Conservation (phyloP, 1,140 invertebrate genomes). For the Caerostris extrusa region DNA sequence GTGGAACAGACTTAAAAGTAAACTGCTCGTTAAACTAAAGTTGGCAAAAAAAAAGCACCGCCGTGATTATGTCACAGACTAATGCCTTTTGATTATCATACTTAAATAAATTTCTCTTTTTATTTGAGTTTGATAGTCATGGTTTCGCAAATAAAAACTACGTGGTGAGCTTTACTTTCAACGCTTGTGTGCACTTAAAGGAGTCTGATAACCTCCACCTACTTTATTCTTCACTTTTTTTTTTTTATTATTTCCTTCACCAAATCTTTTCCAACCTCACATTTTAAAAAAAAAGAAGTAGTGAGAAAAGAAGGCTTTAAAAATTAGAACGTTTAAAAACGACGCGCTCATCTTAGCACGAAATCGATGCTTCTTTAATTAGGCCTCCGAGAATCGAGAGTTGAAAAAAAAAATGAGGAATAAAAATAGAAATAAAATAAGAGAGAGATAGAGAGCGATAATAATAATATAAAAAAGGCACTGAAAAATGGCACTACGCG, state of each 20-base stretch:
- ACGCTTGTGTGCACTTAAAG: slow-evolving; percentile 36
- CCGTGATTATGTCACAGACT: neutral
- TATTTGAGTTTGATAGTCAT: slow-evolving; percentile 57
- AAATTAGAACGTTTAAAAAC: slow-evolving; percentile 60
- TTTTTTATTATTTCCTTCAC: neutral
- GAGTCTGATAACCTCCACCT: neutral
- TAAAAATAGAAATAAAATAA: slow-evolving; percentile 1
- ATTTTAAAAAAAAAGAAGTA: neutral
- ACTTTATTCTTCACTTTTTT: slow-evolving; percentile 8
- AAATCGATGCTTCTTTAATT: slow-evolving; percentile 72
- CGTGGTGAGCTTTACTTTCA: slow-evolving; percentile 24
- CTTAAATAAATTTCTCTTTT: slow-evolving; percentile 63
- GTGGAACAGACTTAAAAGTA: neutral
- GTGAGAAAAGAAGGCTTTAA: neutral
- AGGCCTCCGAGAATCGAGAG: slow-evolving; percentile 56
- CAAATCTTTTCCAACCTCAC: neutral
- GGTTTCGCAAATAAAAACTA: slow-evolving; percentile 16
- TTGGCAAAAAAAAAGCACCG: neutral
- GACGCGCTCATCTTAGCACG: slow-evolving; percentile 51
- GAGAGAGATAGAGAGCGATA: neutral
- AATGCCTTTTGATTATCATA: slow-evolving; percentile 47
- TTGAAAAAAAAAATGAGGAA: neutral
- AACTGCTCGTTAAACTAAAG: neutral
- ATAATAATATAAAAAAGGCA: too few relatives aligned
- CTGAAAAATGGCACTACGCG: neutral